Evolutionary conservation across 2,888 invertebrate species (phyloP).

Genomic region (Masnerella sp.): DNA sequence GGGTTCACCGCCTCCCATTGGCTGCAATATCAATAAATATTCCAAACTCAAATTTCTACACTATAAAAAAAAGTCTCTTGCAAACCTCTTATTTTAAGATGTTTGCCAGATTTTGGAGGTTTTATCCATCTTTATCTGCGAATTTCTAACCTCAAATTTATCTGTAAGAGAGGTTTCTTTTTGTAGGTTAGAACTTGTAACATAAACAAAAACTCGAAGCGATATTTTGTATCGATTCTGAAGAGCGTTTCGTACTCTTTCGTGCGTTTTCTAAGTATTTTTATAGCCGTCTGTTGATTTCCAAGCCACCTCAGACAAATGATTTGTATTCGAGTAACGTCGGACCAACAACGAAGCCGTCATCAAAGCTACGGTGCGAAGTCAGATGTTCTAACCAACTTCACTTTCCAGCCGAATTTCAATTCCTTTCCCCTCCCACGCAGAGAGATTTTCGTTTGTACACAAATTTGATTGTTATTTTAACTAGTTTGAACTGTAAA

Average conservation of each 20-base stretch:
- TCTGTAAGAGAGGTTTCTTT: no score
- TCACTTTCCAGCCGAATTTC: neutral
- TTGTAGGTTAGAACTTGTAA: no score
- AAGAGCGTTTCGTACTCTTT: conserved; percentile 15
- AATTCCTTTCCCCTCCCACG: conserved; percentile 13
- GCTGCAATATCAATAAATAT: no score
- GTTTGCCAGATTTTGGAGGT: no score
- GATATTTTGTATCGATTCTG: conserved; percentile 27
- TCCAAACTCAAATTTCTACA: no score
- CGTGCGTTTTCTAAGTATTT: conserved; percentile 37
- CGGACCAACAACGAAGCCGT: conserved; percentile 20
- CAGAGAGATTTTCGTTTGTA: conserved; percentile 11
- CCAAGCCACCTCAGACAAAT: conserved; percentile 6
- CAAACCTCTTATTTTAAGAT: no score
- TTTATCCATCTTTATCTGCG: neutral
- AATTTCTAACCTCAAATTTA: conserved; percentile 2
- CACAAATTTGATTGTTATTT: no score
- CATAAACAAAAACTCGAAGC: no score
- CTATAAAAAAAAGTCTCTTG: no score
- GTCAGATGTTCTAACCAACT: conserved; percentile 41
- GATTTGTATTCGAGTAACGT: conserved; percentile 9
- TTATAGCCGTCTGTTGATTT: conserved; percentile 35
- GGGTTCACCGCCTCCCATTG: conserved; percentile 18
- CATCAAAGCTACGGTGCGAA: conserved; percentile 43
- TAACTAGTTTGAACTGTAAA: no score